These are phyloP conservation scores for Mermis nigrescens DNA, from an alignment of 2,888 invertebrate genomes.

Conservation along the genomic window DNA sequence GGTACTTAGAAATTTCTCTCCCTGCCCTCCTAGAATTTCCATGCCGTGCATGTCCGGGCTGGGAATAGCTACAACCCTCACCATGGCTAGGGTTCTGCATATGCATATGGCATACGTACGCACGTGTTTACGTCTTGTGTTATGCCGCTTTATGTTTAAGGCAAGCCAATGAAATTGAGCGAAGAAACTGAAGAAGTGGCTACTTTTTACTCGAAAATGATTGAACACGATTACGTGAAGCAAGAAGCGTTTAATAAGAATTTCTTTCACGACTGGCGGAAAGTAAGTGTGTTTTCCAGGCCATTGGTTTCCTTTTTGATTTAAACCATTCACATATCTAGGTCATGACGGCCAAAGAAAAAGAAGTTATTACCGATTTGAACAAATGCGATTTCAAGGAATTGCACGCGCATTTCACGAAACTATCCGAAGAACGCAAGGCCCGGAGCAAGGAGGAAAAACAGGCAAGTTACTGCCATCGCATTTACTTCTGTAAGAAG, in stretches of 20 bases:
- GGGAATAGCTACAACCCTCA: too few relatives aligned
- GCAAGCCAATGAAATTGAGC: constrained; percentile 55
- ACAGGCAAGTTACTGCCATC: constrained; percentile 37
- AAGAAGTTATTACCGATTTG: constrained; percentile 63
- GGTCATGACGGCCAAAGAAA: constrained; percentile 69
- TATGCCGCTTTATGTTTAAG: too few relatives aligned
- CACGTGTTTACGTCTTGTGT: not conserved
- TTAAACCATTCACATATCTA: constrained; percentile 16
- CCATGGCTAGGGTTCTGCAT: not conserved
- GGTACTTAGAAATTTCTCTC: too few relatives aligned
- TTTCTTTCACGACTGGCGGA: constrained; percentile 89
- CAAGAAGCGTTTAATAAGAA: constrained; percentile 82
- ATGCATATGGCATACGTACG: not conserved
- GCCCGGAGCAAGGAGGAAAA: constrained; percentile 87
- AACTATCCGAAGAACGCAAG: constrained; percentile 56
- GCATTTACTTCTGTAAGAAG: too few relatives aligned
- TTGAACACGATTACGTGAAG: constrained; percentile 96
- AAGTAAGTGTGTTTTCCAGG: constrained; percentile 35
- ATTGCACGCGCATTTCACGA: constrained; percentile 62
- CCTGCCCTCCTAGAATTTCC: too few relatives aligned
- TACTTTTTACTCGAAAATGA: constrained; percentile 87
- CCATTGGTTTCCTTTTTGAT: not conserved
- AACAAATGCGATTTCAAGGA: constrained; percentile 81
- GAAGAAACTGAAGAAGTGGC: constrained; percentile 77
- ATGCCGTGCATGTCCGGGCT: too few relatives aligned